Conservation (phyloP, 2,888 invertebrate genomes). For the Leucoma salicis region DNA sequence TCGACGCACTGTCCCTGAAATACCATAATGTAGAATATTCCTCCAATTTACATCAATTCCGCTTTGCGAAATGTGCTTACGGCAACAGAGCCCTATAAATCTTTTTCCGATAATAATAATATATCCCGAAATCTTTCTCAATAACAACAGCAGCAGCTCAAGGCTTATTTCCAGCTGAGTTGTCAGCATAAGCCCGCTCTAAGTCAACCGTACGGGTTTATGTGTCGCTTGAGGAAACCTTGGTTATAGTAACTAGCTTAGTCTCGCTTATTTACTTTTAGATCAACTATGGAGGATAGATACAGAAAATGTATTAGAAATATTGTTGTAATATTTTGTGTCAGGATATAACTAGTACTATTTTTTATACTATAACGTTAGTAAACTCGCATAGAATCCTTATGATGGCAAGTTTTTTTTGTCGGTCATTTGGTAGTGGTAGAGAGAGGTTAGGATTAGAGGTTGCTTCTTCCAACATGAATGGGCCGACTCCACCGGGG, state of each 20-base stretch:
- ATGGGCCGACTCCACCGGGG: too few species aligned
- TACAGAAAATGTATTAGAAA: neutral
- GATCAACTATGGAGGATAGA: neutral
- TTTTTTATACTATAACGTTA: too few species aligned
- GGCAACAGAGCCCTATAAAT: neutral
- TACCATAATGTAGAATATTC: too few species aligned
- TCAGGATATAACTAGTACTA: too few species aligned
- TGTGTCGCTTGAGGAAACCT: conserved; percentile 8
- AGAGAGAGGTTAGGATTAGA: too few species aligned
- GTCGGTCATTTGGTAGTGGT: too few species aligned
- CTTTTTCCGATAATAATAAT: neutral
- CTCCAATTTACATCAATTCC: too few species aligned
- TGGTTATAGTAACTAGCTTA: conserved; percentile 2
- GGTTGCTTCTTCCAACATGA: too few species aligned
- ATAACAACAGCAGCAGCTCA: neutral
- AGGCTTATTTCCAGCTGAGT: conserved; percentile 14
- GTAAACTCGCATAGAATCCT: neutral
- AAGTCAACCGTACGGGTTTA: conserved; percentile 20
- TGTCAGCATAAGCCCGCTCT: conserved; percentile 11
- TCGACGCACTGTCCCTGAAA: too few species aligned
- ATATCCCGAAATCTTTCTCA: neutral
- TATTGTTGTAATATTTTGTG: too few species aligned
- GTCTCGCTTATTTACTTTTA: neutral
- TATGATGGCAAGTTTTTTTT: too few species aligned
- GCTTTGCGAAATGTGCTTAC: neutral